A percentile compares a stretch with the other conserved stretches of the same genome.
Conservation (phyloP, 2,888 invertebrate species). For the Cacoxenus indagator region DNA sequence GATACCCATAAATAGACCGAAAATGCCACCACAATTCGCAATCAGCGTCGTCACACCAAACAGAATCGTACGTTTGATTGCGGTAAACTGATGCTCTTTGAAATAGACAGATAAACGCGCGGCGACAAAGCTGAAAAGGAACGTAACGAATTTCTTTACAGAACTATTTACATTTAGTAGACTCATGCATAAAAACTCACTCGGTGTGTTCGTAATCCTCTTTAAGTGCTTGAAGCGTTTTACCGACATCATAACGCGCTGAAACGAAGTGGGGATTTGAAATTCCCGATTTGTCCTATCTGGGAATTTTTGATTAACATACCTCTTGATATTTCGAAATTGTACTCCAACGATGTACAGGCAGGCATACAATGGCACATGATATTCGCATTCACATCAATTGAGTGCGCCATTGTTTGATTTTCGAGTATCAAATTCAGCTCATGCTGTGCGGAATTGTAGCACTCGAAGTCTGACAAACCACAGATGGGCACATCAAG, state of each 20-base stretch:
- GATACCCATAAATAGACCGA: slow-evolving; percentile 72
- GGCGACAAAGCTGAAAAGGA: slow-evolving; percentile 70
- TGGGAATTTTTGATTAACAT: neutral
- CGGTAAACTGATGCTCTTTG: slow-evolving; percentile 80
- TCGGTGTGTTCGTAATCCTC: slow-evolving; percentile 62
- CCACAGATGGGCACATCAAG: slow-evolving; percentile 67
- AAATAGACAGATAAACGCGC: slow-evolving; percentile 78
- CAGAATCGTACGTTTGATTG: slow-evolving; percentile 77
- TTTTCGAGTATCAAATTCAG: slow-evolving; percentile 55
- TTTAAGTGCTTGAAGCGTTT: slow-evolving; percentile 56
- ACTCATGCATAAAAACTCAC: slow-evolving; percentile 42
- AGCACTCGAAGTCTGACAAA: slow-evolving; percentile 64
- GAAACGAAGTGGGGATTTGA: neutral
- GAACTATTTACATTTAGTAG: neutral
- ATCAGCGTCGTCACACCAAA: slow-evolving; percentile 78
- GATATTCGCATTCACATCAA: slow-evolving; percentile 46
- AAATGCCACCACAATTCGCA: slow-evolving; percentile 79
- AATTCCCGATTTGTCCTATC: too few relatives aligned
- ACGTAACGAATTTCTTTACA: neutral
- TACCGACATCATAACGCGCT: slow-evolving; percentile 54
- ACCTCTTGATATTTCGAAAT: slow-evolving; percentile 64
- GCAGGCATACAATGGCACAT: slow-evolving; percentile 67
- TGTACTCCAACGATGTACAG: slow-evolving; percentile 67
- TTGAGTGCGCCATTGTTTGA: slow-evolving; percentile 55
- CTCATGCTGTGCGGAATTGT: slow-evolving; percentile 62